Evolutionary conservation across 2,797 vertebrate species (phyloP).

Genomic region (Acanthurus leucopareius): DNA sequence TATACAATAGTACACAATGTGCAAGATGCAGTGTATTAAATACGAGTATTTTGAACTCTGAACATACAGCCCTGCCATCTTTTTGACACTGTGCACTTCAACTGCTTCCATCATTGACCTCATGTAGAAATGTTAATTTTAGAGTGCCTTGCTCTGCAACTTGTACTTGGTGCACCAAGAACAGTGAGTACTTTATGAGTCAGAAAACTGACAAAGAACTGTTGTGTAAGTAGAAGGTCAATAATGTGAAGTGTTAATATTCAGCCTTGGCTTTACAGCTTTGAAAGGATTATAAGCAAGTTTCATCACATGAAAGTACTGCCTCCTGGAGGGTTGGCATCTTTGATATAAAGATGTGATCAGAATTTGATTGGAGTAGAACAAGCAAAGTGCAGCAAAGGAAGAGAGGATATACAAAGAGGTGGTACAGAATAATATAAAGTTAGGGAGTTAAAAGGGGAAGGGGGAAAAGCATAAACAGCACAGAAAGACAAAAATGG

Average conservation of each 20-base stretch:
- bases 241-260: slow-evolving; percentile 74
- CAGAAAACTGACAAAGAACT: slow-evolving; percentile 60
- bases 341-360: slow-evolving; percentile 81
- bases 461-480: slow-evolving; percentile 45
- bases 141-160: slow-evolving; percentile 15
- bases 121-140: slow-evolving; percentile 38
- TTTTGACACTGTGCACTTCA: not conserved
- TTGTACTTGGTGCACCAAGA: slow-evolving; percentile 23
- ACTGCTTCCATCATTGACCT: slow-evolving; percentile 39
- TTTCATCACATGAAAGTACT: slow-evolving; percentile 79
- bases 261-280: slow-evolving; percentile 72
- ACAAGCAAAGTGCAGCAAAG: slow-evolving; percentile 50
- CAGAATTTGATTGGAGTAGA: slow-evolving; percentile 69
- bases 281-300: slow-evolving; percentile 76
- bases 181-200: slow-evolving; percentile 47
- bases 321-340: slow-evolving; percentile 72
- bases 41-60: not conserved
- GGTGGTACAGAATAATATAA: slow-evolving; percentile 50
- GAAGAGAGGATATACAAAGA: slow-evolving; percentile 50
- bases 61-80: slow-evolving; percentile 5
- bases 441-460: slow-evolving; percentile 45
- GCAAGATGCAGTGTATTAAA: not conserved
- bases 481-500: slow-evolving; percentile 29
- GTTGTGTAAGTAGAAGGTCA: slow-evolving; percentile 72
- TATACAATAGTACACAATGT: not conserved